Percentiles rank a stretch among this genome's conserved stretches.
Conservation (phyloP, 1,140 invertebrate genomes). For the Drosophila lini region DNA sequence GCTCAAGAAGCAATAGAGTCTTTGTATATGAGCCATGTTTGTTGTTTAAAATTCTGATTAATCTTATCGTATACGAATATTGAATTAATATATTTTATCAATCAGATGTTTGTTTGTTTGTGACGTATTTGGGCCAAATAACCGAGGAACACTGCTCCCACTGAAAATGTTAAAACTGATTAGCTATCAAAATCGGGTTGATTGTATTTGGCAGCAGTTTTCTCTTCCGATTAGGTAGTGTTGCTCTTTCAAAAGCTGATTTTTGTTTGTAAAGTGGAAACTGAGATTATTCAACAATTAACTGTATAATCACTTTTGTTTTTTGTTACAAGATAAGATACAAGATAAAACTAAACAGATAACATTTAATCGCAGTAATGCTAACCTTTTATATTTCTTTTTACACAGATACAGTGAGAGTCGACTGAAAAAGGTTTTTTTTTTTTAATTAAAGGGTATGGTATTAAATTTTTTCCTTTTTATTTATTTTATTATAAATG, state of each 20-base stretch:
- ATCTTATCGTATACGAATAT: not conserved
- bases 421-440: no score
- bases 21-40: not conserved
- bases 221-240: not conserved
- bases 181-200: not conserved
- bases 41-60: not conserved
- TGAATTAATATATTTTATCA: not conserved
- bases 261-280: not conserved
- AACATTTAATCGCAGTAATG: no score
- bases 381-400: no score
- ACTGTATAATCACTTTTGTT: not conserved
- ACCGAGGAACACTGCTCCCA: not conserved
- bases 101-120: not conserved
- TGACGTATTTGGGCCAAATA: not conserved
- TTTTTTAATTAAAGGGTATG: no score
- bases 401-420: no score
- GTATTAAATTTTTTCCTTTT: no score
- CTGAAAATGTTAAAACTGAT: no score
- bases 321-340: not conserved
- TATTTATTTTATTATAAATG: no score
- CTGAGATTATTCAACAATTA: not conserved
- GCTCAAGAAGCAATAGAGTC: conserved; percentile 39
- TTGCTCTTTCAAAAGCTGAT: not conserved
- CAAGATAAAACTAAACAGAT: not conserved
- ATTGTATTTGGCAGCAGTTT: not conserved